These are phyloP conservation scores for Agapostemon virescens DNA, from an alignment of 2,888 invertebrate genomes.

Conservation along the genomic window DNA sequence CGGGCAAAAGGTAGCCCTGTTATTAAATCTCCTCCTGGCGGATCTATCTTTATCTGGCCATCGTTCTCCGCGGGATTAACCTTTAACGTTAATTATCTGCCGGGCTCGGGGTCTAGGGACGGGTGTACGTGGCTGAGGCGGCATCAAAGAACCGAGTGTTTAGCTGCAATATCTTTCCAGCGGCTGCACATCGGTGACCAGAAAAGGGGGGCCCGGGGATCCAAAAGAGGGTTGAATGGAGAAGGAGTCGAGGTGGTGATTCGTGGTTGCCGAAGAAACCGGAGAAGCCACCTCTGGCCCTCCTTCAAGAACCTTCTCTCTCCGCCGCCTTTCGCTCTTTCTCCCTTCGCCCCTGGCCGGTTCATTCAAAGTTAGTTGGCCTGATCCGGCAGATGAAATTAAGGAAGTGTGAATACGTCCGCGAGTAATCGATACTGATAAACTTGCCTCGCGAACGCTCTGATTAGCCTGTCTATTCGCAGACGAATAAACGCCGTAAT, in stretches of 20 bases:
- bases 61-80: conserved; percentile 71
- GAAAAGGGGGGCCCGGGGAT: conserved; percentile 46
- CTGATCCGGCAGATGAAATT: conserved; percentile 25
- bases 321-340: conserved; percentile 20
- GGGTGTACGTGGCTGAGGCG: conserved; percentile 58
- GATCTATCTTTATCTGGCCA: conserved; percentile 52
- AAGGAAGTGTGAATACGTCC: conserved; percentile 23
- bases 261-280: conserved; percentile 64
- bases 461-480: conserved; percentile 14
- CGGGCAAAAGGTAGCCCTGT: conserved; percentile 37
- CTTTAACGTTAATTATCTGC: conserved; percentile 78
- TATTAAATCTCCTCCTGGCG: conserved; percentile 42
- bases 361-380: conserved; percentile 30
- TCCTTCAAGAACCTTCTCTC: conserved; percentile 38
- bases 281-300: conserved; percentile 53
- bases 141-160: conserved; percentile 78
- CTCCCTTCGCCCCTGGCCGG: background rate
- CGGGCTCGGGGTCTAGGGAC: conserved; percentile 54
- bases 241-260: conserved; percentile 47
- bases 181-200: conserved; percentile 75
- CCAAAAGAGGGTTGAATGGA: conserved; percentile 50
- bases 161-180: conserved; percentile 78
- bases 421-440: conserved; percentile 27
- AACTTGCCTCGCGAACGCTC: conserved; percentile 12
- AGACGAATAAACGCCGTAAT: background rate